A percentile compares a stretch with the other conserved stretches of the same genome.
These are phyloP conservation scores for Alcedo atthis DNA, from an alignment of 2,797 vertebrate genomes.

Conservation along the genomic window DNA sequence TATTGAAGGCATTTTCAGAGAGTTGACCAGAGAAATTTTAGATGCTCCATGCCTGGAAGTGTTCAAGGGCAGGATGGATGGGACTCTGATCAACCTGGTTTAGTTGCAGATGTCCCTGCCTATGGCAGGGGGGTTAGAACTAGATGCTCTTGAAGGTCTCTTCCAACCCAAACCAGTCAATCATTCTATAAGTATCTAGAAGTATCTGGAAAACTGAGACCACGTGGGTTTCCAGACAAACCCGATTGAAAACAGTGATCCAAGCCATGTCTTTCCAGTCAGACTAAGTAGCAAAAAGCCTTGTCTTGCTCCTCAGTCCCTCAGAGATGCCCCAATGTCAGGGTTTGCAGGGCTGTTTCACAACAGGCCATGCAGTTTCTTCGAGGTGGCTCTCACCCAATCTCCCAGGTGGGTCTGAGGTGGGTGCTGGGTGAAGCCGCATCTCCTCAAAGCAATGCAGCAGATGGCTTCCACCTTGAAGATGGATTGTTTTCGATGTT, in stretches of 20 bases:
- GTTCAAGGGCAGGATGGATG: not conserved
- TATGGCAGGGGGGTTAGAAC: not conserved
- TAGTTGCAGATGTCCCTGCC: not conserved
- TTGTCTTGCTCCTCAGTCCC: not conserved
- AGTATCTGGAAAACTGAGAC: not conserved
- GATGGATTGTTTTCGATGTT: not conserved
- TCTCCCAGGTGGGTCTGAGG: rapidly evolving
- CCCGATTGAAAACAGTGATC: not conserved
- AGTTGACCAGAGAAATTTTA: not conserved
- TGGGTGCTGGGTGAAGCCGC: not conserved
- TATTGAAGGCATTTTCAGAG: not conserved
- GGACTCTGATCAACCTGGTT: not conserved
- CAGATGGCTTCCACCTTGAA: not conserved
- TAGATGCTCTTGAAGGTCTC: not conserved
- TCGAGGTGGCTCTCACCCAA: not conserved
- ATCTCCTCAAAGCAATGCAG: not conserved
- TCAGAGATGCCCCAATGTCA: rapidly evolving
- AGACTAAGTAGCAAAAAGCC: not conserved
- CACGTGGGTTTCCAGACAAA: not conserved
- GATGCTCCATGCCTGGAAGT: not conserved
- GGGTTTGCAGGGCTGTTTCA: rapidly evolving
- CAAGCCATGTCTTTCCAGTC: not conserved
- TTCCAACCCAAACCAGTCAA: not conserved
- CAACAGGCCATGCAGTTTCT: not conserved
- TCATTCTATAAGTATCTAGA: not conserved